Evolutionary conservation across 2,113 vertebrate species (phyloP).

Genomic region (Chauna torquata): DNA sequence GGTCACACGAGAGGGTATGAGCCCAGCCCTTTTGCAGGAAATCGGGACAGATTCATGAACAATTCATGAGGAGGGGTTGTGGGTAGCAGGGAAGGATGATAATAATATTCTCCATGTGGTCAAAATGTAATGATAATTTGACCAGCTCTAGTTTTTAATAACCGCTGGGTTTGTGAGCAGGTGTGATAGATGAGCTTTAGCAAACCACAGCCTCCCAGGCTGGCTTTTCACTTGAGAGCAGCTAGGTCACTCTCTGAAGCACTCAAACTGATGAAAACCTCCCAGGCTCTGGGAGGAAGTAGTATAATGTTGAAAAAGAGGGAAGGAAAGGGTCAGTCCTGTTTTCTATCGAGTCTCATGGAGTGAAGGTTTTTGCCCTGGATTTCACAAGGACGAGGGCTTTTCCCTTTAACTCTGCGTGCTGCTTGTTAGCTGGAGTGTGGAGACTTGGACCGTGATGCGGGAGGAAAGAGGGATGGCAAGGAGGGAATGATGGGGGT

Average conservation of each 20-base stretch:
- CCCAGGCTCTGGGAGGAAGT: not conserved
- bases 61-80: not conserved
- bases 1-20: not conserved
- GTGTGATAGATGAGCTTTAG: conserved; percentile 20
- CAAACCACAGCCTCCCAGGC: not conserved
- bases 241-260: not conserved
- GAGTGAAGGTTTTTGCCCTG: not conserved
- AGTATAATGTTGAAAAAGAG: not conserved
- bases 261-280: not conserved
- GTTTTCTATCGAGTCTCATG: not conserved
- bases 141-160: conserved; percentile 27
- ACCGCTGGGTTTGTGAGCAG: not conserved
- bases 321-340: not conserved
- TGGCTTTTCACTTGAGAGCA: conserved; percentile 11
- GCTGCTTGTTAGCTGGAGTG: rapidly evolving
- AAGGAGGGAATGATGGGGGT: not conserved
- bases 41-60: not conserved
- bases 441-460: not conserved
- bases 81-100: not conserved
- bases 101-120: not conserved
- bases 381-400: not conserved
- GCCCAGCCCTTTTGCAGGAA: not conserved
- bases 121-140: conserved; percentile 14
- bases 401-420: not conserved
- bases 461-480: not conserved